These are phyloP conservation scores for Mystacornis crossleyi DNA, from an alignment of 2,113 vertebrate genomes.

Conservation along the genomic window DNA sequence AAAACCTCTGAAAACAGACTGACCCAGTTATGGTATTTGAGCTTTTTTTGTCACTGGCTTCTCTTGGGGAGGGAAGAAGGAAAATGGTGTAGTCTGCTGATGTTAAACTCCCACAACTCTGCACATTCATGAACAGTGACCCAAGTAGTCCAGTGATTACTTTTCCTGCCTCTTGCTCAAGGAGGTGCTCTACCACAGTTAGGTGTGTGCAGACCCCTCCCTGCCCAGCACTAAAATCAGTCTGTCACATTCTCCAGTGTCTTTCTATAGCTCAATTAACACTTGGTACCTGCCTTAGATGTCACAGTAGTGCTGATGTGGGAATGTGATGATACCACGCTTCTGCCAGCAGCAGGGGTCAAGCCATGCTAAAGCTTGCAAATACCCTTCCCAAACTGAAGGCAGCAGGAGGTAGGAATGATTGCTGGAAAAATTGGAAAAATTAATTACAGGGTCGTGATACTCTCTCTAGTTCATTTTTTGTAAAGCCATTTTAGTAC, in stretches of 20 bases:
- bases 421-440: background rate
- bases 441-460: background rate
- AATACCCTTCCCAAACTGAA: background rate
- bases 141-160: background rate
- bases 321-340: rapidly evolving
- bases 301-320: background rate
- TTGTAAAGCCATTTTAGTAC: background rate
- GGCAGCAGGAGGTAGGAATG: background rate
- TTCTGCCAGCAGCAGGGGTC: background rate
- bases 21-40: background rate
- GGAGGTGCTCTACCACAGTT: background rate
- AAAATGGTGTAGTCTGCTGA: background rate
- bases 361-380: background rate
- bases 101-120: background rate
- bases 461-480: background rate
- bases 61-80: background rate
- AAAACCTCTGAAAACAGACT: background rate
- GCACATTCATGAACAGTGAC: background rate
- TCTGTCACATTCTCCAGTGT: background rate
- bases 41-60: background rate
- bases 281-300: background rate
- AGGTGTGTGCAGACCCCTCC: background rate
- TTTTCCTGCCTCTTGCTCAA: background rate
- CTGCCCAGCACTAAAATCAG: background rate
- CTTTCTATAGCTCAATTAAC: background rate